Base-by-base conservation (phyloP, 2,797 vertebrate species). In the Anniella stebbinsi region DNA sequence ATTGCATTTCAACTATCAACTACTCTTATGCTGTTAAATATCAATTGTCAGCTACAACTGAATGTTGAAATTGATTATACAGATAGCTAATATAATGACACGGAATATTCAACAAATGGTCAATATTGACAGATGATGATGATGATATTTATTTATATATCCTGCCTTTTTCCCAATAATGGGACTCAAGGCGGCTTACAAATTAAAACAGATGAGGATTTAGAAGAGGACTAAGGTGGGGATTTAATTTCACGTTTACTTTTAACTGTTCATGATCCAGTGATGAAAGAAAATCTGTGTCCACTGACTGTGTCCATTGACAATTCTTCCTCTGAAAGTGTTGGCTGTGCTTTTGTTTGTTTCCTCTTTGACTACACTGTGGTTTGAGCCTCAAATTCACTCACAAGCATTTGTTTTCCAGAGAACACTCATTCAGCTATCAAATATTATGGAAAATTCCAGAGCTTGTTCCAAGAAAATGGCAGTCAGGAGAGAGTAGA, bases 361-460 rank as follows among this genome's bases (percentile, higher is more conserved):
- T 60, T 75, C 30, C 38, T 60, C 57, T 82, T 63, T 72, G 48
- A 72, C 9, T 51, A 70, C 25, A 54, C 63, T 67, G 41, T 76
- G 21, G 15, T 86, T 33, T 75, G 38, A 87, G 18, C 45, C 1
- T 28, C 28, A 25, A 80, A 89, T 18, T 45, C 30, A 41, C 80
- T 75, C 72, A 48, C 12, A 18, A 48, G 30, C 10, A 41, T 78
- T 69, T 70, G 28, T 48, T 85, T 66, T 78, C 63, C 73, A 69
- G 63, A 48, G 33, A 63, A 41, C 57, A 66, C 25, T 63, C 51
- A 82, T 66, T 83, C 57, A 84, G 57, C 28, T 85, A 41, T 72
- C 57, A 70, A 70, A 80, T 76, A 84, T 28, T n/a, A 33, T 80
- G 75, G 83, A 80, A 89, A 85, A 89, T 89, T 89, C 88, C 75